Evolutionary conservation across 2,888 invertebrate genomes (phyloP).

Genomic region (Andrena praecox): DNA sequence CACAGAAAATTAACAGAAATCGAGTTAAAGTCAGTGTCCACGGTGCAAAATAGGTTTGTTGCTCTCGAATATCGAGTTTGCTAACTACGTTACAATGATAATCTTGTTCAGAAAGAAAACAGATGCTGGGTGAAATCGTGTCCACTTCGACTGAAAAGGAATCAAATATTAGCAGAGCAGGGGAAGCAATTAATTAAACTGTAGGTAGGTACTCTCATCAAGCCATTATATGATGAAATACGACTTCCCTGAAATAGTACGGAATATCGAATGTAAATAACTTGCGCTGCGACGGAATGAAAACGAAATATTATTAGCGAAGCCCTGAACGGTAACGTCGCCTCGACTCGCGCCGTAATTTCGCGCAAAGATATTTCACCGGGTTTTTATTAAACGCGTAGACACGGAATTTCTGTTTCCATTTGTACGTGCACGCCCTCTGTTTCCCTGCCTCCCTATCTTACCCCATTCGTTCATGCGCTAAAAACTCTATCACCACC

Average conservation of each 20-base stretch:
- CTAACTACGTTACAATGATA: too few relatives aligned
- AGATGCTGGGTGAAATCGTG: too few relatives aligned
- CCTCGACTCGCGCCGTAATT: conserved; percentile 30
- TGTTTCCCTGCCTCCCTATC: conserved; percentile 3
- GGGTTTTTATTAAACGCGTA: conserved; percentile 35
- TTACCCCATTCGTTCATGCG: conserved; percentile 13
- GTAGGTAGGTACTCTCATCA: too few relatives aligned
- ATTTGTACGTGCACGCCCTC: conserved; percentile 20
- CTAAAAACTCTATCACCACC: conserved; percentile 32
- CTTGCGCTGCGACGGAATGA: not conserved
- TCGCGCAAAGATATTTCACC: conserved; percentile 34
- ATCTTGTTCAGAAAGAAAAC: too few relatives aligned
- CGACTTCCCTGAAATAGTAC: not conserved
- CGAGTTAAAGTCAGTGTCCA: too few relatives aligned
- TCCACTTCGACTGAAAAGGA: too few relatives aligned
- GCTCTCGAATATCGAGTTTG: too few relatives aligned
- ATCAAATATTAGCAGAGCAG: too few relatives aligned
- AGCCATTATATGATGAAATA: not conserved
- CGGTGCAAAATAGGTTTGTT: too few relatives aligned
- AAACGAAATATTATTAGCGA: conserved; percentile 21
- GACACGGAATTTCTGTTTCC: conserved; percentile 29
- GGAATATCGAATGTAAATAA: not conserved
- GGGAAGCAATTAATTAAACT: too few relatives aligned
- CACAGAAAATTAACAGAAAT: too few relatives aligned
- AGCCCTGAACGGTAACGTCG: not conserved